A percentile compares a stretch with the other conserved stretches of the same genome.
These are phyloP conservation scores for Prostheceraeus crozeri DNA, from an alignment of 2,888 invertebrate genomes.

Conservation along the genomic window DNA sequence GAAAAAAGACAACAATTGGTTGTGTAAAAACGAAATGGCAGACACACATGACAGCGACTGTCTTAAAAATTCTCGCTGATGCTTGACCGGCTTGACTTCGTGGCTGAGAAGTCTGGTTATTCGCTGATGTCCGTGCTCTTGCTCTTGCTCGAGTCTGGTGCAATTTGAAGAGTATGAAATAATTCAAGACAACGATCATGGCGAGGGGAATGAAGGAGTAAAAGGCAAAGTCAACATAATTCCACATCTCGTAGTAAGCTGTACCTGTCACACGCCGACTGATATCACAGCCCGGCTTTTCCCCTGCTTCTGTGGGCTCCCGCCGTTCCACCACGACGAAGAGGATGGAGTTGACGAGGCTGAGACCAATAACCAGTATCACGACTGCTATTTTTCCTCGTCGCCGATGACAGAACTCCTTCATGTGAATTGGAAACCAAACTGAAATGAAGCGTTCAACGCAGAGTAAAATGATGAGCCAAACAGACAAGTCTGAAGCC, in stretches of 20 bases:
- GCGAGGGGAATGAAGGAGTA: conserved; percentile 37
- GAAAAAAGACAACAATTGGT: conserved; percentile 35
- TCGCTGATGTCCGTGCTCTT: not conserved
- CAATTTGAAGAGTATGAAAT: conserved; percentile 27
- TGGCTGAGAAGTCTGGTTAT: conserved; percentile 3
- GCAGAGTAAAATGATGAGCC: conserved; percentile 37
- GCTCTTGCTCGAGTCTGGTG: conserved; percentile 13
- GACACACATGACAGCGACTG: conserved; percentile 35
- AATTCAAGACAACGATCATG: conserved; percentile 31
- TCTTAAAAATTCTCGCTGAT: conserved; percentile 26
- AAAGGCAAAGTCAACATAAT: conserved; percentile 33
- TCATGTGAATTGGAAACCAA: conserved; percentile 30
- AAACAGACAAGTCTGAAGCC: conserved; percentile 33
- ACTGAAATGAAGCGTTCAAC: conserved; percentile 34
- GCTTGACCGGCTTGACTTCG: not conserved
- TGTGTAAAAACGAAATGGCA: conserved; percentile 36
- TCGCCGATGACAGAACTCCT: conserved; percentile 27
- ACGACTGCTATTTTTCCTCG: conserved; percentile 33
- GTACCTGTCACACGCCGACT: not conserved
- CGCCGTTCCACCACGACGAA: conserved; percentile 9
- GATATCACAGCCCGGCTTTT: conserved; percentile 16
- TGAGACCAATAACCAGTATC: conserved; percentile 9
- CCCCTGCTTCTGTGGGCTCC: not conserved
- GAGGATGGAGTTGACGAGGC: conserved; percentile 19
- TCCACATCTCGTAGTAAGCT: conserved; percentile 10